Percentiles rank a stretch among this genome's conserved stretches.
These are phyloP conservation scores for Galemys pyrenaicus DNA, from an alignment of 2,113 vertebrate species.

Conservation along the genomic window DNA sequence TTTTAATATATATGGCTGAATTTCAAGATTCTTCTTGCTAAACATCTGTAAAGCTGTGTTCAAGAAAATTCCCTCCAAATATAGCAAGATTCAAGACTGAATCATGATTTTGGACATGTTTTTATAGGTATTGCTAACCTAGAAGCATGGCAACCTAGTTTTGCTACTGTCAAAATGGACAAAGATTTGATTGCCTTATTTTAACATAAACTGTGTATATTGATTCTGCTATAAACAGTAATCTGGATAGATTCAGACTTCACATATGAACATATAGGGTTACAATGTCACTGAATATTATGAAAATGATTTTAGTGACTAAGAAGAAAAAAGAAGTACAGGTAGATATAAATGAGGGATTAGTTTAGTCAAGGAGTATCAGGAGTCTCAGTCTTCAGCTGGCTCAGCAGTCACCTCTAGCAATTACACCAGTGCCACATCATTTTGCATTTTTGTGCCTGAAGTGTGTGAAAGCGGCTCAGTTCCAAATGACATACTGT, in stretches of 20 bases:
- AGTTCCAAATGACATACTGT: conserved; percentile 60
- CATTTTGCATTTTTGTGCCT: conserved; percentile 71
- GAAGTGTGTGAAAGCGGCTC: conserved; percentile 47
- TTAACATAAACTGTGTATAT: not conserved
- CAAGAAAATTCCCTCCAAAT: conserved; percentile 3
- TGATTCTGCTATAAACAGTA: not conserved
- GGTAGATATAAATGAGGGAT: not conserved
- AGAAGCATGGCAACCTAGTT: not conserved
- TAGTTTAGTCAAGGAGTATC: not conserved
- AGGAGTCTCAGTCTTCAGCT: conserved; percentile 40
- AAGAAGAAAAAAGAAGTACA: not conserved
- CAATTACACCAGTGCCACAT: conserved; percentile 39
- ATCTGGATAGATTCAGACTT: conserved; percentile 20
- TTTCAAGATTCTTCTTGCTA: conserved; percentile 19
- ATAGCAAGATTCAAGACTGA: conserved; percentile 9
- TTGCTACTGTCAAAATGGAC: not conserved
- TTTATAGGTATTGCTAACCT: not conserved
- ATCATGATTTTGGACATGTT: not conserved
- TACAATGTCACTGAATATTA: not conserved
- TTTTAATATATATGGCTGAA: not conserved
- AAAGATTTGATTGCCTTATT: conserved; percentile 9
- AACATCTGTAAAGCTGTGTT: not conserved
- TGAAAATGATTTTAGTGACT: conserved; percentile 55
- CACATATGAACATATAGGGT: not conserved
- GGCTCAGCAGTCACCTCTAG: conserved; percentile 41